Base-by-base conservation (phyloP, 2,797 vertebrate genomes). In the Octomys mimax region DNA sequence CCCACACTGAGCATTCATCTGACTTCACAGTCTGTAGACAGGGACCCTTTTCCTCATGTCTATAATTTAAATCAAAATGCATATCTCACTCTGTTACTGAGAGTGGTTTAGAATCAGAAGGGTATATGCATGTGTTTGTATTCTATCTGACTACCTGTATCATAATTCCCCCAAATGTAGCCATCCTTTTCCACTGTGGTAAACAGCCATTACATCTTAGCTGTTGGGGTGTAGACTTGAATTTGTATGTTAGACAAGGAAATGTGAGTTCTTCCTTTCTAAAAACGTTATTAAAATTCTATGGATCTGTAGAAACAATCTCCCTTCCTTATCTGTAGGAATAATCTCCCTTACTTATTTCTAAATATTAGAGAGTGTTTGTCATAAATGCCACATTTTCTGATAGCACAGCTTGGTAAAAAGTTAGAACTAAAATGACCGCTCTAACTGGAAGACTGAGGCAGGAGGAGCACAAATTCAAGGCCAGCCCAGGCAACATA, bases 391-490 rank as follows among this genome's bases (percentile, higher is more conserved):
- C 18, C 28, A 22, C 36, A 36, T 89, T 90, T 84, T 39, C 75
- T 92, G 78, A 81, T 52, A 70, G 36, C 19, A 90, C 12, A 93
- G 3, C 19, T 95, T 93, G 46, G 28, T 52, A 89, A 54, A 54
- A 68, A 95, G 79, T 91, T 93, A 92, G 26, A 84, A 75, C 64
- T 90, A 66, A 95, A 93, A 42, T 84, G 73, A 78, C 36, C n/a
- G 2, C 39, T 49, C 6, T 36, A 12, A 31, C 49, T 57, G 46
- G 42, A 33, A 81, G 84, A 5, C 64, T 81, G 13, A 73, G 18
- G 5, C 24, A 52, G 54, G 33, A 87, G 62, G 33, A 87, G 68
- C 36, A 33, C 7, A 42, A 62, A 42, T 87, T 42, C 84, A 52
- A 49, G 62, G 62, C 33, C 77, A 42, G 52, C 22, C 36, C 70